Evolutionary conservation across 2,797 vertebrate genomes (phyloP).

Genomic region (Podargus strigoides): DNA sequence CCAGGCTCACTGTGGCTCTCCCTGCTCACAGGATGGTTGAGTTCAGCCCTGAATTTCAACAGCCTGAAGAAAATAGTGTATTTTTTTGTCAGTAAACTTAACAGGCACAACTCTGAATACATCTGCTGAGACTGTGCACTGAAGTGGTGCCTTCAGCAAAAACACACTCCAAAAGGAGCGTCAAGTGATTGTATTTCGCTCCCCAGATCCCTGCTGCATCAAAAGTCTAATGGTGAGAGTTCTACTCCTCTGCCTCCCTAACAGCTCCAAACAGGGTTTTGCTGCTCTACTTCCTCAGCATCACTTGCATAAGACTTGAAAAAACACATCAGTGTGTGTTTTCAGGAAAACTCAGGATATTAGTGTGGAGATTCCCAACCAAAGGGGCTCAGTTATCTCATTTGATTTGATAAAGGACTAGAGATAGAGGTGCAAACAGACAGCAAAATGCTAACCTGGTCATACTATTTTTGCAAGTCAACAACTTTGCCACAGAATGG

Average conservation of each 20-base stretch:
- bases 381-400: neutral
- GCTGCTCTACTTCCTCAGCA: neutral
- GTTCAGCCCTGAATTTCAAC: neutral
- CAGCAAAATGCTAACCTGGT: neutral
- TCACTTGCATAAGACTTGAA: neutral
- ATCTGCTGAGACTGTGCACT: neutral
- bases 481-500: neutral
- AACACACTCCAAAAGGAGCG: neutral
- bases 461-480: neutral
- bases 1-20: rapidly evolving
- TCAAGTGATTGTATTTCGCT: neutral
- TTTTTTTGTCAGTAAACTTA: neutral
- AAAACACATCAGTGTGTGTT: neutral
- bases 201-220: neutral
- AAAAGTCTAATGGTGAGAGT: neutral
- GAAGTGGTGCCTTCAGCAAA: neutral
- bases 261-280: neutral
- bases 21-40: neutral
- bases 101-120: neutral
- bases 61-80: neutral
- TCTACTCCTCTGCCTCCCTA: neutral
- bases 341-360: neutral
- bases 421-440: neutral
- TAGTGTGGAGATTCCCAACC: neutral
- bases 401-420: neutral